Percentiles rank a stretch among this genome's conserved stretches.
phyloP scores from a whole-genome alignment of 2,113 vertebrate species.

The Chaetodon trifascialis region DNA sequence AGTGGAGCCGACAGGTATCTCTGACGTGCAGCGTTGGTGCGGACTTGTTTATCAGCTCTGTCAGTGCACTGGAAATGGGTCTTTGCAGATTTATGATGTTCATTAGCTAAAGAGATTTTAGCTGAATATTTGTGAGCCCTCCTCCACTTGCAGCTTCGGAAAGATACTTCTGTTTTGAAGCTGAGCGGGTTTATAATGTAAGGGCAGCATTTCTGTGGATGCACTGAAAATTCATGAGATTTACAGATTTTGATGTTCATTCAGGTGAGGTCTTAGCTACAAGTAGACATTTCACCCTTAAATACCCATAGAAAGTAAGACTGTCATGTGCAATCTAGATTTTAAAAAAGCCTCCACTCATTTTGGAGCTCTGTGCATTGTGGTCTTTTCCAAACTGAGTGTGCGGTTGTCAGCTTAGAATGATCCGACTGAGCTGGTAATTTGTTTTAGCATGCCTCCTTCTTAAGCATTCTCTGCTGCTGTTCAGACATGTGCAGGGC shows the following conservation, averaged over 20 bases:
- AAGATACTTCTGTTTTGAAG: neutral
- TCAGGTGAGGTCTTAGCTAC: too few species aligned
- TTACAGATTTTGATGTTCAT: neutral
- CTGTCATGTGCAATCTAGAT: neutral
- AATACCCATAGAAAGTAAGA: neutral
- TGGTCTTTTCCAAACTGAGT: neutral
- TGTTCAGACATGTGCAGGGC: conserved; percentile 51
- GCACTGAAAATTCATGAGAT: neutral
- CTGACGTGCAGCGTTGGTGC: neutral
- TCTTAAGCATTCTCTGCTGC: conserved; percentile 22
- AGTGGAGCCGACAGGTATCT: too few species aligned
- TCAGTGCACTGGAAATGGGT: neutral
- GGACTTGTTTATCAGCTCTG: neutral
- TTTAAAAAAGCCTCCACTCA: neutral
- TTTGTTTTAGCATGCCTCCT: conserved; percentile 26
- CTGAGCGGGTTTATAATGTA: neutral
- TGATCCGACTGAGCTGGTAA: conserved; percentile 2
- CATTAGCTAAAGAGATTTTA: conserved; percentile 1
- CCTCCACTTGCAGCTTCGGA: neutral
- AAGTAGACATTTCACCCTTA: neutral
- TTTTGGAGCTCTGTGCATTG: neutral
- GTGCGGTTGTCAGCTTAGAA: neutral
- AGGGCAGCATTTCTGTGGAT: neutral
- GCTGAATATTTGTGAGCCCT: neutral
- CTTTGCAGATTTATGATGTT: neutral